Conservation (phyloP, 35 echinoderm and acorn worm genomes). For the Apostichopus parvimensis region DNA sequence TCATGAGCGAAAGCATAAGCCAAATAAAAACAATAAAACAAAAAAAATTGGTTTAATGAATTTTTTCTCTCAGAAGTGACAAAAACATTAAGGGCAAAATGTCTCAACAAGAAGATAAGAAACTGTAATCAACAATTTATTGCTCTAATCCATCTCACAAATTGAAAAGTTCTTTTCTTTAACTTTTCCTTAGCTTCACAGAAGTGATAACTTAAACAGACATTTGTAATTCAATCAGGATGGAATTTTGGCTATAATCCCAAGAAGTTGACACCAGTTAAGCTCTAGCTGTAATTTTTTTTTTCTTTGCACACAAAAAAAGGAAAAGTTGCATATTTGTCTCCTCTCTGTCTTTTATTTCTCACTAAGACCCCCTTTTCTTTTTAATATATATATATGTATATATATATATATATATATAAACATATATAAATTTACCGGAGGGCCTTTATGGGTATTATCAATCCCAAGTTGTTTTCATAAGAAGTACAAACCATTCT, state of each 20-base stretch:
- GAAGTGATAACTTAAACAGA: slow-evolving; percentile 34
- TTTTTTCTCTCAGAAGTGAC: slow-evolving; percentile 11
- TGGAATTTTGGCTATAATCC: slow-evolving; percentile 20
- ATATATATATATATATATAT: too few species aligned
- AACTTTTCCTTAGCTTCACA: background rate
- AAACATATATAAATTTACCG: background rate
- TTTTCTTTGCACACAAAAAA: slow-evolving; percentile 5
- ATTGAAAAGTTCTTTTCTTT: slow-evolving; percentile 25
- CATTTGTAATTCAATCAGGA: slow-evolving; percentile 51
- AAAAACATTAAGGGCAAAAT: background rate
- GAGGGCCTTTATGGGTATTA: slow-evolving; percentile 49
- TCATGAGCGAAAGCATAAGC: background rate
- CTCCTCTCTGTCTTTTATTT: background rate
- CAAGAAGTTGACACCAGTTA: slow-evolving; percentile 36
- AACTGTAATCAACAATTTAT: slow-evolving; percentile 34
- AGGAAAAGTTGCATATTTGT: slow-evolving; percentile 17
- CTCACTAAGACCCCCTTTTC: background rate
- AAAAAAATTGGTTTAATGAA: background rate
- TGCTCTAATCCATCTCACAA: slow-evolving; percentile 47
- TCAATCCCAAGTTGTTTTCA: slow-evolving; percentile 48
- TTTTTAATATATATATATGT: background rate
- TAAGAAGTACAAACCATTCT: slow-evolving; percentile 41
- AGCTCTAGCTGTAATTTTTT: background rate
- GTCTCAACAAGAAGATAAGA: background rate
- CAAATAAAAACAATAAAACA: background rate